Base-by-base conservation (phyloP, 23 tunicate genomes). In the Oikopleura dioica region DNA sequence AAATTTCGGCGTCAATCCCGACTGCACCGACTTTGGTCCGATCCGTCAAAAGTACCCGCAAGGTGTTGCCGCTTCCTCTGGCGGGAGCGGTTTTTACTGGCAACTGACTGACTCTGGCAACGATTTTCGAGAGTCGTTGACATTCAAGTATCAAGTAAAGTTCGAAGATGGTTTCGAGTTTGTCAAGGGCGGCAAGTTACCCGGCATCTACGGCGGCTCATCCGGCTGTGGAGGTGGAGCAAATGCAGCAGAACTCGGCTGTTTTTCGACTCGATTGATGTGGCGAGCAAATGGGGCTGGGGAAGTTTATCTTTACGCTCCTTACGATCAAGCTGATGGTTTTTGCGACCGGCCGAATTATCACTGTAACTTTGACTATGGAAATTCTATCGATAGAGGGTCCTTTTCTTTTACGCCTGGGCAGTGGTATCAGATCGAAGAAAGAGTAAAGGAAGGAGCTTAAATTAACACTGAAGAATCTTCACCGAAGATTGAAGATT, bases 181-280 rank as follows among this genome's bases (percentile, higher is more conserved):
- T 36, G 78, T 76, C 1, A 76, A 37, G 2, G 78, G 78, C 5
- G 78, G 78, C 1, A 76, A 36, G 28, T 30, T 76, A 38, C 78
- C 59, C 68, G 78, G 68, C 26, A 50, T 36, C 1, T 76, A 37
- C 5, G 59, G 59, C 69, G 78, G 35, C 21, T 1, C 4, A 76
- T 36, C 1, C 4, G 78, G 68, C 4, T 76, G 78, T 76, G 31
- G 78, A 2, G 63, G 68, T 5, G 68, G 78, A 37, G 55, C 4
- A 37, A 37, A 76, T 69, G 69, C 68, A 37, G 68, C 72, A 28
- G 72, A 63, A 2, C 33, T 12, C 16, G 72, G 33, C 2, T 63
- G 72, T 28, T 63, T 63, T 63, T 63, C 72, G 2, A 31, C 72
- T 2, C 29, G 72, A 63, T 28, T 63, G 26, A 63, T 63, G 72